Conservation (phyloP, 2,797 vertebrate species). For the Xenopus petersii region DNA sequence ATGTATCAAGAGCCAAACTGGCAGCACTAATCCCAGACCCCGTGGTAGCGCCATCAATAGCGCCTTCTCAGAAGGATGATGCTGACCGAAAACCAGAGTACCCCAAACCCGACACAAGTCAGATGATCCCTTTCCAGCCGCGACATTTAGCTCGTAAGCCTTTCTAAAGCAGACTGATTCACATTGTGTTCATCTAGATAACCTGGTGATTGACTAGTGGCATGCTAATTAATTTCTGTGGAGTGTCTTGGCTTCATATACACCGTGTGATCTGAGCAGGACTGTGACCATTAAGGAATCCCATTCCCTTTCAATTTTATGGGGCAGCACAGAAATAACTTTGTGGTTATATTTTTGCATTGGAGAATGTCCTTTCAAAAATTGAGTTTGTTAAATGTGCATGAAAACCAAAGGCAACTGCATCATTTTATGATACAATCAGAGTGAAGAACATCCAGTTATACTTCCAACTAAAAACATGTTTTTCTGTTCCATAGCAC, state of each 20-base stretch:
- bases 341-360: too few species aligned
- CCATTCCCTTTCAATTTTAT: too few species aligned
- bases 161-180: neutral
- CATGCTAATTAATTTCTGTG: too few species aligned
- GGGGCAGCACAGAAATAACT: too few species aligned
- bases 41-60: constrained; percentile 85
- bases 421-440: too few species aligned
- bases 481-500: constrained; percentile 67
- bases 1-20: constrained; percentile 94
- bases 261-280: too few species aligned
- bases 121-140: constrained; percentile 98
- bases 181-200: neutral
- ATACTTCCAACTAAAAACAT: neutral
- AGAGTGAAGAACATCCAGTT: too few species aligned
- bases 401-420: neutral
- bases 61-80: constrained; percentile 91
- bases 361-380: too few species aligned
- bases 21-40: constrained; percentile 87
- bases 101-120: constrained; percentile 95
- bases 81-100: constrained; percentile 93
- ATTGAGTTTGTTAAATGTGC: neutral
- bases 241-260: too few species aligned
- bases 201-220: too few species aligned
- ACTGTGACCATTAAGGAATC: too few species aligned
- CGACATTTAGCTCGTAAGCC: constrained; percentile 91